phyloP scores from a whole-genome alignment of 2,797 vertebrate species.

The Crypturellus tataupa region DNA sequence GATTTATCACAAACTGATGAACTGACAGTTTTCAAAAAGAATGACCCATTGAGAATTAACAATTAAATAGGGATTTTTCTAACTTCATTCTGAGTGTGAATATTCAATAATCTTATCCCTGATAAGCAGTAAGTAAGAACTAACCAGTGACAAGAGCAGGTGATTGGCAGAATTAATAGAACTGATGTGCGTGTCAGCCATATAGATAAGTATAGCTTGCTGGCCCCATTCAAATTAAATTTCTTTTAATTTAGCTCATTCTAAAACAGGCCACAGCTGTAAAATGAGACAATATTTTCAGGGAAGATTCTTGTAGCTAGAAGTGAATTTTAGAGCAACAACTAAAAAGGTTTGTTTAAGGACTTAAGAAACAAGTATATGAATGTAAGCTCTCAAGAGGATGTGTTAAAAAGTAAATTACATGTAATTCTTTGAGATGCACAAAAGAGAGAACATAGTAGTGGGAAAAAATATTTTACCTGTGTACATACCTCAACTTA shows the following conservation, averaged over 20 bases:
- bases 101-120: neutral
- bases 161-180: constrained; percentile 28
- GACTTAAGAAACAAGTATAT: neutral
- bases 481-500: neutral
- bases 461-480: neutral
- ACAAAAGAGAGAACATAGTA: neutral
- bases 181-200: neutral
- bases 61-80: constrained; percentile 28
- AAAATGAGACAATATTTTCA: neutral
- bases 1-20: constrained; percentile 15
- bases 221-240: neutral
- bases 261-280: neutral
- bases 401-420: neutral
- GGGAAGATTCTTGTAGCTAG: neutral
- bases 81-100: neutral
- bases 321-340: neutral
- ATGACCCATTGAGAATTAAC: neutral
- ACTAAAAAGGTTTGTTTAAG: neutral
- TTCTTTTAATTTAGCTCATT: constrained; percentile 4
- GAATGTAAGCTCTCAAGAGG: neutral
- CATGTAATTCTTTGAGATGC: neutral
- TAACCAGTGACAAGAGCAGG: neutral
- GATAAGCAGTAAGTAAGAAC: constrained; percentile 1
- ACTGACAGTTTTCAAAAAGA: constrained; percentile 16
- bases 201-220: neutral